phyloP scores from a whole-genome alignment of 2,888 invertebrate genomes.

The Agonopterix heracliana region DNA sequence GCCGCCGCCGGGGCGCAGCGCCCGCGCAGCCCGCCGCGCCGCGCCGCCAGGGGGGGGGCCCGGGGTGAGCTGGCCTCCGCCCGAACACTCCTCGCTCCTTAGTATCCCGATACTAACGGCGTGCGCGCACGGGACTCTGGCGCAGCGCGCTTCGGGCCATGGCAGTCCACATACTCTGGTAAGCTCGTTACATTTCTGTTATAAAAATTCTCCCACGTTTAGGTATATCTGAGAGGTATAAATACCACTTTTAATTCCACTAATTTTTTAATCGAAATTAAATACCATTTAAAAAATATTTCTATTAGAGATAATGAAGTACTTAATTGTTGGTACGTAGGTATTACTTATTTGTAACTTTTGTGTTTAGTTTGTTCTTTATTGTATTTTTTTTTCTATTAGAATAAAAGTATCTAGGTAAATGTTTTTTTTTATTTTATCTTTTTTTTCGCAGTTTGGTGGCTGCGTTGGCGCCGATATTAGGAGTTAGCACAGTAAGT shows the following conservation, averaged over 20 bases:
- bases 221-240: no score
- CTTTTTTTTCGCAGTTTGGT: constrained; percentile 51
- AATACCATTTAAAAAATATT: no score
- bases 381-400: no score
- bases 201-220: no score
- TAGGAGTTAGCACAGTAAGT: constrained; percentile 60
- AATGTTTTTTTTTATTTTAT: neutral
- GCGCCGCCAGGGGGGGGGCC: constrained; percentile 35
- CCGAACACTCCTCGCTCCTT: constrained; percentile 60
- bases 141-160: constrained; percentile 72
- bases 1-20: constrained; percentile 26
- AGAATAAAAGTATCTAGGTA: no score
- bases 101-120: constrained; percentile 72
- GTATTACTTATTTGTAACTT: no score
- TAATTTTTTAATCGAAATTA: no score
- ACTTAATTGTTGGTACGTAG: no score
- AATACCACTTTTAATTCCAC: no score
- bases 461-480: constrained; percentile 52
- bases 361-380: no score
- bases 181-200: constrained; percentile 25
- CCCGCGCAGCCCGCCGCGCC: constrained; percentile 32
- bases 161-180: constrained; percentile 71
- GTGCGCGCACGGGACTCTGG: constrained; percentile 72
- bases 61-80: constrained; percentile 51
- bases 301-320: no score